Conservation (phyloP, 2,888 invertebrate species). For the Peribatodes rhomboidaria region DNA sequence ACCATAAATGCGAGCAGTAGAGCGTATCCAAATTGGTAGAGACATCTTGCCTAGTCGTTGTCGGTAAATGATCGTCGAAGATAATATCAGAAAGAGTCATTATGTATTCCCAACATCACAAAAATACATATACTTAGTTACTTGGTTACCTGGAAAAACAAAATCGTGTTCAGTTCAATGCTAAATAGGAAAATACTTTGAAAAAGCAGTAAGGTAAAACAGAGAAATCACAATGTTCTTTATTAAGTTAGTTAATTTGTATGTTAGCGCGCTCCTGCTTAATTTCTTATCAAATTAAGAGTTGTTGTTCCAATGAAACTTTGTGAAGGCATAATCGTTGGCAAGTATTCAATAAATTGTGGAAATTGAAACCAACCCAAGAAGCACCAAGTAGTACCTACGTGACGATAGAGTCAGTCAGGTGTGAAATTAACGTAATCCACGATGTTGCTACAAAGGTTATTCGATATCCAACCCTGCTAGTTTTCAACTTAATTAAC, state of each 20-base stretch:
- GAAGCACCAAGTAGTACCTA: slow-evolving; percentile 8
- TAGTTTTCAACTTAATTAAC: slow-evolving; percentile 51
- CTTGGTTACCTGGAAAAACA: slow-evolving; percentile 22
- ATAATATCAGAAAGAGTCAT: slow-evolving; percentile 69
- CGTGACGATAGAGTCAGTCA: slow-evolving; percentile 9
- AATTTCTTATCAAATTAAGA: background rate
- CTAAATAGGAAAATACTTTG: background rate
- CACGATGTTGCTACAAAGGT: slow-evolving; percentile 19
- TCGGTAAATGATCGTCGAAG: slow-evolving; percentile 60
- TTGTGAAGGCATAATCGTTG: background rate
- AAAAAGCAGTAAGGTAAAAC: too few relatives aligned
- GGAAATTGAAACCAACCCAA: background rate
- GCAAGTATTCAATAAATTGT: too few relatives aligned
- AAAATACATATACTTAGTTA: slow-evolving; percentile 20
- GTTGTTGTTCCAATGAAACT: background rate
- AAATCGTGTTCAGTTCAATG: background rate
- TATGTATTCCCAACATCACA: slow-evolving; percentile 51
- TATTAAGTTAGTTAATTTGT: too few relatives aligned
- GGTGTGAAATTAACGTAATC: slow-evolving; percentile 30
- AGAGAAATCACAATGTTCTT: too few relatives aligned
- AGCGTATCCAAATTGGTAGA: slow-evolving; percentile 73
- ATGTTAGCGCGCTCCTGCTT: too few relatives aligned
- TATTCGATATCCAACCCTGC: slow-evolving; percentile 33
- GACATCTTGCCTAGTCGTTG: slow-evolving; percentile 59
- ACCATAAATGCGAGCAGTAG: slow-evolving; percentile 79